Evolutionary conservation across 2,797 vertebrate species (phyloP).

Genomic region (Coilia nasus): DNA sequence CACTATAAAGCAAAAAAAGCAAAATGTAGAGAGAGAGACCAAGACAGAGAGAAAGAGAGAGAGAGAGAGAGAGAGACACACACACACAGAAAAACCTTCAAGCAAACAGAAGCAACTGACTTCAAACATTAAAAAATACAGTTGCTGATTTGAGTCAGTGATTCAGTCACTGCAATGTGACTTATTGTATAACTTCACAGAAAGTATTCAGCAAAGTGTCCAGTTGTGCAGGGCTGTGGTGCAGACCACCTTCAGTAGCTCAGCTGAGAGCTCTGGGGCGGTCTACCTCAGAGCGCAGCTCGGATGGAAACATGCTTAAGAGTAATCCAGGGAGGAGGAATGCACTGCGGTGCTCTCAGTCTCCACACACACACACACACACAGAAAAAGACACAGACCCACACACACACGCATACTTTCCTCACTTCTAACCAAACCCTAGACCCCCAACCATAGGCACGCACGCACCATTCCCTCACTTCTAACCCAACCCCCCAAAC

Average conservation of each 20-base stretch:
- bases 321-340: slow-evolving; percentile 10
- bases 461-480: no score
- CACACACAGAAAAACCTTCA: neutral
- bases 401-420: neutral
- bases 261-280: neutral
- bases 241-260: neutral
- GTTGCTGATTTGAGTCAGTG: neutral
- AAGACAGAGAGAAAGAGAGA: no score
- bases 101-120: neutral
- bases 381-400: neutral
- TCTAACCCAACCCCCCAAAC: neutral
- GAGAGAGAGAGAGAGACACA: no score
- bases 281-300: slow-evolving; percentile 13
- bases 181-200: neutral
- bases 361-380: neutral
- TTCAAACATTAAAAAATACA: no score
- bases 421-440: no score
- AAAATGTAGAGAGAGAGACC: no score
- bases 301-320: slow-evolving; percentile 19
- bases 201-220: neutral
- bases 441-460: no score
- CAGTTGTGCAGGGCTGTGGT: slow-evolving; percentile 1
- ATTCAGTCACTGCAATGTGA: neutral
- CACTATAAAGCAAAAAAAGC: no score
- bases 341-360: neutral